Percentiles rank a stretch among this genome's conserved stretches.
Evolutionary conservation across 2,888 invertebrate species (phyloP).

Genomic region (Oscheius myriophilus): DNA sequence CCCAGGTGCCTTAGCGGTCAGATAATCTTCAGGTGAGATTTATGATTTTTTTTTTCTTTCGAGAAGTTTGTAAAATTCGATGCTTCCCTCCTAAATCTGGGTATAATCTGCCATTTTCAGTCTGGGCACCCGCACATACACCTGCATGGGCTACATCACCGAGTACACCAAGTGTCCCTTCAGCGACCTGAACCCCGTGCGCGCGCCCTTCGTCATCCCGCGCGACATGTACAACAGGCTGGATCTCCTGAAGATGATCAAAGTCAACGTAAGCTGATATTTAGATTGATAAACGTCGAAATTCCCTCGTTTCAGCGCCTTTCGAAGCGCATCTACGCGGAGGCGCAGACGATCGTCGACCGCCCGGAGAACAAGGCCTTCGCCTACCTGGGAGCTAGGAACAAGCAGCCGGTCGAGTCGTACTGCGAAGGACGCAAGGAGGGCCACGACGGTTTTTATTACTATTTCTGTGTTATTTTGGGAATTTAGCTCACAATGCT

Average conservation of each 20-base stretch:
- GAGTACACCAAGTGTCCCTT: constrained; percentile 90
- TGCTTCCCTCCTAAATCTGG: constrained; percentile 65
- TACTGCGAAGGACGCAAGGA: not conserved
- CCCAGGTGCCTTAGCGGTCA: constrained; percentile 77
- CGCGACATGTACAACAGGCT: constrained; percentile 75
- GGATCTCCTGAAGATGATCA: constrained; percentile 70
- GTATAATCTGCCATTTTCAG: constrained; percentile 1
- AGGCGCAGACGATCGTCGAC: constrained; percentile 5
- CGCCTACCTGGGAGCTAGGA: not conserved
- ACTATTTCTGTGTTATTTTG: not conserved
- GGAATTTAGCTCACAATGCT: not conserved
- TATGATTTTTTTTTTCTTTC: not conserved
- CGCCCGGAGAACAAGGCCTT: not conserved
- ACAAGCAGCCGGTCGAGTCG: not conserved
- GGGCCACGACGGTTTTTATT: no score
- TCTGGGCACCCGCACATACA: constrained; percentile 77
- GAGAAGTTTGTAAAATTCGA: constrained; percentile 73
- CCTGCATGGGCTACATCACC: constrained; percentile 83
- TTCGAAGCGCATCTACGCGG: constrained; percentile 6
- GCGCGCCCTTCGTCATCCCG: constrained; percentile 81
- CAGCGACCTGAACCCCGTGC: constrained; percentile 80
- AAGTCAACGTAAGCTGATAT: constrained; percentile 33
- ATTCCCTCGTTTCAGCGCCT: constrained; percentile 9
- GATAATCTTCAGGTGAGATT: constrained; percentile 37
- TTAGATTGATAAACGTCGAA: no score